Evolutionary conservation across 2,888 invertebrate genomes (phyloP), one percentile per base, ranked within the genome.

Genomic region (Andricus quercusramuli): DNA sequence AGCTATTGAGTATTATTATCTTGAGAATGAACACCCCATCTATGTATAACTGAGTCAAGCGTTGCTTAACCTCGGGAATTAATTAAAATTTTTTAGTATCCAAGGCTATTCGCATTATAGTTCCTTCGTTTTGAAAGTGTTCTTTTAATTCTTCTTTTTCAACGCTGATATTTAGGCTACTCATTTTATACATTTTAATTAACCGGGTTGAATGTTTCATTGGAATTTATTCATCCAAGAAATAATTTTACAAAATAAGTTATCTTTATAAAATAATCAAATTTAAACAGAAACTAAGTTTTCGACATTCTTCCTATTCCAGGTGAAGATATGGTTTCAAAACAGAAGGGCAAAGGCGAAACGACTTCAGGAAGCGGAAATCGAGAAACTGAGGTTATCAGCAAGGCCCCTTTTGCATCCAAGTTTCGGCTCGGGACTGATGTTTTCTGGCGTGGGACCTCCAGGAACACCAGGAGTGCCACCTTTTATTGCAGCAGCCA

Each of bases 271-370:
- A 59, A n/a, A 22, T 20, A 59, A 59, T n/a, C 2, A n/a, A n/a
- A 59, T 8, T 59, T 3, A n/a, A n/a, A 11, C 6, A 29, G 4
- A 59, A 29, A 47, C 20, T 66, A 44, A 79, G 20, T n/a, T 51
- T 17, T 9, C 13, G 8, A 0, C 37, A 47, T 81, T 56, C 77
- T 78, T 9, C 78, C 1, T 84, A 79, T 91, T 94, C 0, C 95
- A 97, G 95, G 96, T 96, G 84, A 96, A 96, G 92, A 96, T 96
- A 87, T 96, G 95, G 95, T 95, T 96, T 91, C 95, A 95, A 93
- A 96, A 96, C 88, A 95, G 97, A 92, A 94, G 97, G 76, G 99
- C 99, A 86, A 99, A 99, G 94, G 98, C 98, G 90, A 99, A 99
- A 94, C 94, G 99, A 32, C 95, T 99, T 6, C 98, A 99, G 93